Evolutionary conservation across 2,797 vertebrate species (phyloP), one percentile per base, ranked within the genome.

Genomic region (Cephalopachus bancanus): DNA sequence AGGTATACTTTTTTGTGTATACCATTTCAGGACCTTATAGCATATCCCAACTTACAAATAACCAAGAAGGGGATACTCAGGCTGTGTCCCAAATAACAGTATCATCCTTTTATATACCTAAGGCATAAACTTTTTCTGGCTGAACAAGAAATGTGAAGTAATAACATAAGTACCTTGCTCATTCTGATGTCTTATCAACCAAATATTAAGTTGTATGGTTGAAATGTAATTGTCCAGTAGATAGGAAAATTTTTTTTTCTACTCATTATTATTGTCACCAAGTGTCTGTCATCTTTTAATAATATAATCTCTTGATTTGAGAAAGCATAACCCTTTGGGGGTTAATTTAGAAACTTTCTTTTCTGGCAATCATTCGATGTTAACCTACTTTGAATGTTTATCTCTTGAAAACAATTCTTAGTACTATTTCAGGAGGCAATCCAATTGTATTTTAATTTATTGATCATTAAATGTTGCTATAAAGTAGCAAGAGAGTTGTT

Each of bases 391-490:
- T 69, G 8, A 60, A 75, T 91, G 22, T 65, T 95, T 53, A 71
- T 78, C 33, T 88, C 57, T 95, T 96, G 44, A 80, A 97, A 94
- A 89, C 59, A 83, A 75, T 81, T 94, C 24, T 95, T 96, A 87
- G 33, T n/a, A 17, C 3, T 84, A 71, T 93, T 83, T 69, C 37
- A 95, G 60, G 67, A 93, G 37, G 26, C 69, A 90, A 55, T 80
- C 20, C 78, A 96, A 28, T 94, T 96, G 19, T 89, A 33, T 74
- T 96, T 95, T 93, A 96, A 97, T 95, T 97, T 95, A 85, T 94
- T 96, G 80, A 59, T 26, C 64, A 97, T 90, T 96, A 94, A 96
- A 93, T 97, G 96, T 91, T 97, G 83, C 88, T 71, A 81, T 76
- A 97, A 96, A 97, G 59, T 74, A 97, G 33, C 74, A 6, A 3